Evolutionary conservation across 2,797 vertebrate species (phyloP).

Genomic region (Gymnoscopelus braueri): DNA sequence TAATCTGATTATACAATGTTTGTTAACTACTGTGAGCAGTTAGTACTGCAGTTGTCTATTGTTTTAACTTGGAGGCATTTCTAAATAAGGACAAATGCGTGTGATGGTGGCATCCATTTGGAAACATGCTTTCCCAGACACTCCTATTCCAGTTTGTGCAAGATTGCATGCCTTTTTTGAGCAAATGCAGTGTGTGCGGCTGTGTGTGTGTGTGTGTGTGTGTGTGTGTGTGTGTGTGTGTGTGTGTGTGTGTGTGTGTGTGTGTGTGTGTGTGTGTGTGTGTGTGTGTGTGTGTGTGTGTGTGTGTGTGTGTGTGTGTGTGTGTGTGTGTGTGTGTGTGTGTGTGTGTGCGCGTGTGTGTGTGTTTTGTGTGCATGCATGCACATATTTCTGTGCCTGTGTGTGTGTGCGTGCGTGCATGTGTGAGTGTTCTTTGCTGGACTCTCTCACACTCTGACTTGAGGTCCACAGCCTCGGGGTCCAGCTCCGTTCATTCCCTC

Average conservation of each 20-base stretch:
- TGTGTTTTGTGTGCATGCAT: background rate
- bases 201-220: conserved; percentile 32
- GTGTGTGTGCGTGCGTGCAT: background rate
- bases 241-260: conserved; percentile 28
- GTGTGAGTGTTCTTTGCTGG: conserved; percentile 22
- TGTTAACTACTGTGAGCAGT: conserved; percentile 16
- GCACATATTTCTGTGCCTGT: background rate
- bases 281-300: conserved; percentile 18
- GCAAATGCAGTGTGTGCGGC: too few relatives aligned
- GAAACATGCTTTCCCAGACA: conserved; percentile 39
- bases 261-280: conserved; percentile 12
- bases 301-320: conserved; percentile 1
- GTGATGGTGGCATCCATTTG: conserved; percentile 47
- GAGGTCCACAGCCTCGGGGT: conserved; percentile 65
- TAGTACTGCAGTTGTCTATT: conserved; percentile 43
- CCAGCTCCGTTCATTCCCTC: conserved; percentile 54
- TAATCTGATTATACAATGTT: conserved; percentile 29
- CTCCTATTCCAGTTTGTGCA: background rate
- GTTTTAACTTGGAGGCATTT: conserved; percentile 50
- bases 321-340: conserved; percentile 5
- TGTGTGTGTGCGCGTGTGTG: conserved; percentile 11
- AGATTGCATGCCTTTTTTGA: too few relatives aligned
- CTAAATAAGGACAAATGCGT: conserved; percentile 53
- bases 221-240: conserved; percentile 50
- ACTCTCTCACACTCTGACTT: conserved; percentile 54